A percentile compares a stretch with the other conserved stretches of the same genome.
These are phyloP conservation scores for Achlya flavicornis DNA, from an alignment of 2,888 invertebrate genomes.

Conservation along the genomic window DNA sequence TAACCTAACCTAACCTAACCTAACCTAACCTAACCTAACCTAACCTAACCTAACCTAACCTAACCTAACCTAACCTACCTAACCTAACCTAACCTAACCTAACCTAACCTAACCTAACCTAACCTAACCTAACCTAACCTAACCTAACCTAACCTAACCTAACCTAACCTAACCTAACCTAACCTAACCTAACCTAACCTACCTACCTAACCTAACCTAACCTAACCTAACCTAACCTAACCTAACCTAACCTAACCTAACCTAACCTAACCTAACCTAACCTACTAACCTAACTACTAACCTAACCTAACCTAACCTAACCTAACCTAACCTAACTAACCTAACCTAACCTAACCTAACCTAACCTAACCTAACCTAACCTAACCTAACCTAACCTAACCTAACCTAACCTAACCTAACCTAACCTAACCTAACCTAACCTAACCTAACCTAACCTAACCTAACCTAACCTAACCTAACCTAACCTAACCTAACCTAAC, in stretches of 20 bases:
- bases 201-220: conserved; percentile 25
- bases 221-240: conserved; percentile 28
- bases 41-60: conserved; percentile 21
- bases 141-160: conserved; percentile 26
- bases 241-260: conserved; percentile 29
- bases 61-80: conserved; percentile 30
- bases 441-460: conserved; percentile 34
- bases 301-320: conserved; percentile 26
- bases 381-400: conserved; percentile 38
- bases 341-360: conserved; percentile 30
- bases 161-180: conserved; percentile 22
- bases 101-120: conserved; percentile 28
- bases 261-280: conserved; percentile 25
- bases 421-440: conserved; percentile 33
- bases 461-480: conserved; percentile 34
- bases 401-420: conserved; percentile 37
- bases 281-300: too few species aligned
- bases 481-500: conserved; percentile 30
- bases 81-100: conserved; percentile 27
- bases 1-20: conserved; percentile 24
- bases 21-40: conserved; percentile 25
- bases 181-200: conserved; percentile 30
- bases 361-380: conserved; percentile 35
- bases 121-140: conserved; percentile 25
- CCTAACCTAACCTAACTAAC: conserved; percentile 31